Base-by-base conservation (phyloP, 2,888 invertebrate species). In the Synanthedon andrenaeformis region DNA sequence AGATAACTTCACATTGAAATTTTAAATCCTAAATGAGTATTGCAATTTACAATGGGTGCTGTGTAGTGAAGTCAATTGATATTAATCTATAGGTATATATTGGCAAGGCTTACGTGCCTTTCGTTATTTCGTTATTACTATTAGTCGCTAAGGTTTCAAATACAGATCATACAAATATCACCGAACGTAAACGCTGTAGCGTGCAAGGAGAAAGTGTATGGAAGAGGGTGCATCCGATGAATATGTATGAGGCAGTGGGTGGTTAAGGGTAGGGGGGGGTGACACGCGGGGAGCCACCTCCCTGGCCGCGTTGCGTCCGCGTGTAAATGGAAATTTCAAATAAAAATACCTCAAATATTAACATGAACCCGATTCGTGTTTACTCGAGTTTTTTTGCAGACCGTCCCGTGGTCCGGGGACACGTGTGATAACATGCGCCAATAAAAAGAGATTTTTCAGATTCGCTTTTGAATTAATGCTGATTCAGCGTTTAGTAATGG, bases 141-240 rank as follows among this genome's bases (percentile, higher is more conserved):
- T 49, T 49, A 49, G 49, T 49, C 14, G 51, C 51, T 51, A 41
- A 51, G 41, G 51, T 35, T 51, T 35, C 51, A 51, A 51, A 41
- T 23, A 41, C 28, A 51, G 51, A 51, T 28, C 51, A 19, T 35
- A 51, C 49, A 51, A 51, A 51, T 51, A 41, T 13, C 51, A 35
- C 35, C 13, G n/a, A 51, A 23, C 17, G 49, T 49, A 23, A 17
- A 23, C 8, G 51, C 41, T 70, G 70, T 64, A 64, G 58, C 61
- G 57, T 63, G 66, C 69, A 66, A 61, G 78, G 82, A 79, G 83
- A 85, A 84, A 84, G 84, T 84, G 77, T 75, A 73, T 64, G 53
- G 58, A 54, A 78, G 78, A 83, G 88, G 89, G 89, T 89, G 90
- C 90, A 90, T 87, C 82, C 81, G 75, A 82, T 90, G 90, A 90